Conservation (phyloP, 2,888 invertebrate species). For the Bhutanitis thaidina region DNA sequence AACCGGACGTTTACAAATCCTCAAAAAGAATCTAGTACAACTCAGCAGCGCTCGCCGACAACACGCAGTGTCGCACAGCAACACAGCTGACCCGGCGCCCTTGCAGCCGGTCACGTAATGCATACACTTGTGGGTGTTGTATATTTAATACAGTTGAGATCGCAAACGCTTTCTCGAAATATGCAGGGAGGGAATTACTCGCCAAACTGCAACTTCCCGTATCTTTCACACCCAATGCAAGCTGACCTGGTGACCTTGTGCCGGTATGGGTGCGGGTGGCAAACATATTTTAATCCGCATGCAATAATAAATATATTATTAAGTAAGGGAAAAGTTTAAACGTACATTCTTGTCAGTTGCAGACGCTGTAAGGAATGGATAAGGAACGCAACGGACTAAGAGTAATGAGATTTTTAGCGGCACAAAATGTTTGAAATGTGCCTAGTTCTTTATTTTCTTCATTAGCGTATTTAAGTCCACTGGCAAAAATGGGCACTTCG, state of each 20-base stretch:
- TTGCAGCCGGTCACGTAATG: constrained; percentile 13
- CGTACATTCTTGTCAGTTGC: neutral
- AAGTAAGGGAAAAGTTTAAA: neutral
- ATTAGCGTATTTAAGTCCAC: too few relatives aligned
- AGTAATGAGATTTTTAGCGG: too few relatives aligned
- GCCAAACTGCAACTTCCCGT: constrained; percentile 23
- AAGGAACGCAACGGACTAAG: too few relatives aligned
- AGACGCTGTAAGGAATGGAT: too few relatives aligned
- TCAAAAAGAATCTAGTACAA: constrained; percentile 8
- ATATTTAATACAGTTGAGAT: neutral
- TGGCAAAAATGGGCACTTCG: too few relatives aligned
- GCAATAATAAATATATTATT: neutral
- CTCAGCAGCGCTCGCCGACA: neutral
- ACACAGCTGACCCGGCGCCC: constrained; percentile 2
- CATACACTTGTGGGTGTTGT: neutral
- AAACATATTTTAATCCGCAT: neutral
- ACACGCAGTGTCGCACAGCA: neutral
- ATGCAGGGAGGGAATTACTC: neutral
- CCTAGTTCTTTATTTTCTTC: too few relatives aligned
- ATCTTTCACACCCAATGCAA: constrained; percentile 22
- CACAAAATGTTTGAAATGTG: too few relatives aligned
- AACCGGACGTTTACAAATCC: constrained; percentile 1
- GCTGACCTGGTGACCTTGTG: constrained; percentile 43
- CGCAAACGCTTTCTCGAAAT: constrained; percentile 4
- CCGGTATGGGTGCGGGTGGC: constrained; percentile 11